These are phyloP conservation scores for Gobio occitaniae DNA, from an alignment of 2,797 vertebrate species.

Conservation along the genomic window DNA sequence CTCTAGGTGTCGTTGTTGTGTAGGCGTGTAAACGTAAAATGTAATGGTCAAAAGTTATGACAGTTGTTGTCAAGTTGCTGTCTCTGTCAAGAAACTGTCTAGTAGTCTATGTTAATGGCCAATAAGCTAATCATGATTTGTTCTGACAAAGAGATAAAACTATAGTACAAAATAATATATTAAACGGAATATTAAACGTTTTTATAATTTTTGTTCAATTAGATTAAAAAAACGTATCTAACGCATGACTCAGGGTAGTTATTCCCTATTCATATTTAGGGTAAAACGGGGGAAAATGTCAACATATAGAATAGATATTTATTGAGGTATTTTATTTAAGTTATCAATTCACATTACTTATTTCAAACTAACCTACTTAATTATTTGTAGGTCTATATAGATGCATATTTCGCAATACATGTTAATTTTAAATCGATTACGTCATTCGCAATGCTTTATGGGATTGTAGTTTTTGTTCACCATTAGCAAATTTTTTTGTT, in stretches of 20 bases:
- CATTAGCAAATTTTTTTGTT: too few relatives aligned
- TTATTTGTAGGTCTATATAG: too few relatives aligned
- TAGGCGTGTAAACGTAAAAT: neutral
- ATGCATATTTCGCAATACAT: too few relatives aligned
- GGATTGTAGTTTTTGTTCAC: too few relatives aligned
- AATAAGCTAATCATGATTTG: neutral
- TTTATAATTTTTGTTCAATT: neutral
- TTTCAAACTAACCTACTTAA: too few relatives aligned
- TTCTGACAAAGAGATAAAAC: neutral
- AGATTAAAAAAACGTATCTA: neutral
- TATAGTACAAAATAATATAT: neutral
- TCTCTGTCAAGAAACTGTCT: neutral
- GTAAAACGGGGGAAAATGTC: neutral
- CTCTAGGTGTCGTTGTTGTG: neutral
- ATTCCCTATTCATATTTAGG: neutral
- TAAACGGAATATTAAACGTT: neutral
- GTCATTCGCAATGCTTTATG: too few relatives aligned
- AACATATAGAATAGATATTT: neutral
- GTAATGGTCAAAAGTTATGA: neutral
- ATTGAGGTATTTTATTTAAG: neutral
- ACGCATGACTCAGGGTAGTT: neutral
- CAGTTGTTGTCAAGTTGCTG: neutral
- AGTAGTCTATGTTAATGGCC: neutral
- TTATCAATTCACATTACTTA: too few relatives aligned
- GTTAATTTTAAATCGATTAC: too few relatives aligned